A percentile compares a stretch with the other conserved stretches of the same genome.
phyloP scores from a whole-genome alignment of 2,113 vertebrate genomes.

The Corapipo altera region DNA sequence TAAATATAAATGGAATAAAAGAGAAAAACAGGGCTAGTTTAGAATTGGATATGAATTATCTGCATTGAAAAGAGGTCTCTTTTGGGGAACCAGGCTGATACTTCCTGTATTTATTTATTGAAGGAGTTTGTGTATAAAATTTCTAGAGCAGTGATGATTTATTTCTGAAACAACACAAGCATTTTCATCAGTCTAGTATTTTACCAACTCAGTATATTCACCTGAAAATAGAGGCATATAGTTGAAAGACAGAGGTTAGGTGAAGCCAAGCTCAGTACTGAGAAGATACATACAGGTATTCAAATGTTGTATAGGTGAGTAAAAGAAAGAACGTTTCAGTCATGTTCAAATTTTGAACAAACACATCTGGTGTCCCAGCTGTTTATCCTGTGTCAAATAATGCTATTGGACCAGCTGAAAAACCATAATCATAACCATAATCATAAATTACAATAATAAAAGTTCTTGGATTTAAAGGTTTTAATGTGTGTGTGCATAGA shows the following conservation, averaged over 20 bases:
- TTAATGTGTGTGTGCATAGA: rapidly evolving
- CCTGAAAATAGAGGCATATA: neutral
- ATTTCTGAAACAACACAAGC: neutral
- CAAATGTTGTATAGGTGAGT: neutral
- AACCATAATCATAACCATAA: too few relatives aligned
- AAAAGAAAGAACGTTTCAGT: neutral
- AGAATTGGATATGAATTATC: neutral
- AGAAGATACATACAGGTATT: neutral
- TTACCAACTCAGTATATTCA: neutral
- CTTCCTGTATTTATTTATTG: neutral
- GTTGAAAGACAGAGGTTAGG: neutral
- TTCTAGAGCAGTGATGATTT: neutral
- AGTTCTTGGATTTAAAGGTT: neutral
- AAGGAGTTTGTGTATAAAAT: neutral
- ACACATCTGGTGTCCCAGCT: neutral
- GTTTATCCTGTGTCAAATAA: neutral
- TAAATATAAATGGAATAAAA: neutral
- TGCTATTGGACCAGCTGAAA: neutral
- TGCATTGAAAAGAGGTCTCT: neutral
- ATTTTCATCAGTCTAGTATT: neutral
- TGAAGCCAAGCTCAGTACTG: neutral
- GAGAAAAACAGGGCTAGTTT: neutral
- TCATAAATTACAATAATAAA: neutral
- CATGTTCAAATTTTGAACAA: neutral
- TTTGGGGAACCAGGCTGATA: neutral